Percentiles rank a stretch among this genome's conserved stretches.
Conservation (phyloP, 2,888 invertebrate species). For the Palloptera scutellata region DNA sequence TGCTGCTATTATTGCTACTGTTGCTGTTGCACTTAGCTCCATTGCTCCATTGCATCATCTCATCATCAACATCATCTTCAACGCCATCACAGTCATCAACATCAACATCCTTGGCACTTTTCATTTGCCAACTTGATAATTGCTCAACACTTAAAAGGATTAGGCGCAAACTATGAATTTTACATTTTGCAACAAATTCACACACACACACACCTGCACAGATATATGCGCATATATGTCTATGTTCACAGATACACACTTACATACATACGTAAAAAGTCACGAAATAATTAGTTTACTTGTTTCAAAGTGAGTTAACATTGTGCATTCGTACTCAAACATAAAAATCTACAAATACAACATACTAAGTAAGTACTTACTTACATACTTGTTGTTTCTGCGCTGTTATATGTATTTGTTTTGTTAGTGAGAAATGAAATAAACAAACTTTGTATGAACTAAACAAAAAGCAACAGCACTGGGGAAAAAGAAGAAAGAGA, state of each 20-base stretch:
- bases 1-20: conserved; percentile 9
- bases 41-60: no score
- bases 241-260: neutral
- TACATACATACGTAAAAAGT: conserved; percentile 35
- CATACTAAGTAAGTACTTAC: no score
- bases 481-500: conserved; percentile 1
- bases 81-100: conserved; percentile 14
- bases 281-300: conserved; percentile 57
- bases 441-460: conserved; percentile 45
- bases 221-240: neutral
- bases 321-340: conserved; percentile 32
- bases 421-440: conserved; percentile 49
- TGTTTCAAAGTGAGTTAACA: conserved; percentile 54
- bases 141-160: conserved; percentile 35
- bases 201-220: neutral
- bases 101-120: conserved; percentile 19
- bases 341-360: neutral
- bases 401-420: conserved; percentile 16
- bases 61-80: conserved; percentile 1
- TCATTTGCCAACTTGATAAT: conserved; percentile 31
- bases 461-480: conserved; percentile 24
- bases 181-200: neutral
- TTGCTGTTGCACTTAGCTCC: conserved; percentile 27
- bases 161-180: conserved; percentile 16
- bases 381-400: conserved; percentile 22